Conservation (phyloP, 2,888 invertebrate genomes). For the Catonia carolina region DNA sequence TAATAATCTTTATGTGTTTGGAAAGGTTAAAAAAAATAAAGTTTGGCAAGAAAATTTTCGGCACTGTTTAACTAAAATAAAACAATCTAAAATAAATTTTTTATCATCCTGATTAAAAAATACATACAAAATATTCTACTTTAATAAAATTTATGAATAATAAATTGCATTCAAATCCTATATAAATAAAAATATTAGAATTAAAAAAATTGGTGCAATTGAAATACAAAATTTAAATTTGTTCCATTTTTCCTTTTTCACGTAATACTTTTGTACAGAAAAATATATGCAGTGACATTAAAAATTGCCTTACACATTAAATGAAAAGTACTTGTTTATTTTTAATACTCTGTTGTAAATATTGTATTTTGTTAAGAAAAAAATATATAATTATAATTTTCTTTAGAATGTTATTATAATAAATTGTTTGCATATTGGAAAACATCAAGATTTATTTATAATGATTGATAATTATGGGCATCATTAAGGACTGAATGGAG, state of each 20-base stretch:
- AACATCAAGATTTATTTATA: conserved; percentile 5
- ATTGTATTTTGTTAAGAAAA: conserved; percentile 4
- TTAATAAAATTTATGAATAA: conserved; percentile 14
- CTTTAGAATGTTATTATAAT: conserved; percentile 9
- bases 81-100: no score
- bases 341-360: conserved; percentile 16
- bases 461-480: no score
- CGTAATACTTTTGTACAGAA: conserved; percentile 20
- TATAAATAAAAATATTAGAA: conserved; percentile 19
- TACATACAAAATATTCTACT: no score
- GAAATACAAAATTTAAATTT: conserved; percentile 14
- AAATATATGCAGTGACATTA: conserved; percentile 23
- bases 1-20: conserved; percentile 21
- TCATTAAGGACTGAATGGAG: not conserved
- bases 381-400: not conserved
- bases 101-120: no score
- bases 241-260: not conserved
- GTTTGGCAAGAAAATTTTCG: conserved; percentile 18
- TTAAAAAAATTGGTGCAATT: conserved; percentile 15
- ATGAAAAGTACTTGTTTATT: not conserved
- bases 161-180: conserved; percentile 22
- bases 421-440: conserved; percentile 8
- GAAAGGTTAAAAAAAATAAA: conserved; percentile 24
- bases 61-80: no score
- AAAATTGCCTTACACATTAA: conserved; percentile 6